phyloP scores from a whole-genome alignment of 2,797 vertebrate genomes.

The Takifugu rubripes region DNA sequence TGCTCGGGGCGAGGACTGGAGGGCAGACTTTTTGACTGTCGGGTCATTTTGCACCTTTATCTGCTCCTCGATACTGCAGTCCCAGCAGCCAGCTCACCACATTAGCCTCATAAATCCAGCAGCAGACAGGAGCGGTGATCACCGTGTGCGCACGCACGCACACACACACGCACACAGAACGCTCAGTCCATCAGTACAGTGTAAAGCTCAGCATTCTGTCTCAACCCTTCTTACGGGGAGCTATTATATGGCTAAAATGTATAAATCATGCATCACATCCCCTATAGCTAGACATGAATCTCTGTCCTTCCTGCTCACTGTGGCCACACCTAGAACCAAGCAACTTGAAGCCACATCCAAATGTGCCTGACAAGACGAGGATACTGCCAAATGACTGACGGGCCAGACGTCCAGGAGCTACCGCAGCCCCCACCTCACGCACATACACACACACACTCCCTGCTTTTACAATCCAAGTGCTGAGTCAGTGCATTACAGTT shows the following conservation, averaged over 20 bases:
- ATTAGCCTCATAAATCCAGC: constrained; percentile 54
- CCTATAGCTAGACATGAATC: constrained; percentile 4
- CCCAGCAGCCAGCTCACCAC: constrained; percentile 48
- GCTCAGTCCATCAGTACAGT: background rate
- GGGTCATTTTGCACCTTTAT: constrained; percentile 30
- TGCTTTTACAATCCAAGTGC: constrained; percentile 45
- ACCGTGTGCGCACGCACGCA: constrained; percentile 1
- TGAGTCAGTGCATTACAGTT: constrained; percentile 72
- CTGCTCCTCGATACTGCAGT: constrained; percentile 36
- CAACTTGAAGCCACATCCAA: constrained; percentile 26
- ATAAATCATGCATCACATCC: background rate
- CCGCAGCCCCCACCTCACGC: constrained; percentile 17
- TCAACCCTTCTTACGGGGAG: background rate
- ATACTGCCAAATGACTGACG: constrained; percentile 47
- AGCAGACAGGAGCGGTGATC: constrained; percentile 41
- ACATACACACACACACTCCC: background rate
- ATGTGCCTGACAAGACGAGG: constrained; percentile 20
- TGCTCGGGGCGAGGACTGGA: background rate
- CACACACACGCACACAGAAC: background rate
- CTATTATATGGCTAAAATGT: constrained; percentile 11
- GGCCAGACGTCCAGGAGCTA: constrained; percentile 49
- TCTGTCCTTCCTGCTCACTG: background rate
- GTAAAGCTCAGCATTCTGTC: constrained; percentile 4
- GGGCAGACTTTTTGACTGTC: constrained; percentile 34
- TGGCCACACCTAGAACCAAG: constrained; percentile 21